These are phyloP conservation scores for Genyomyrus donnyi DNA, from an alignment of 2,113 vertebrate genomes.

Conservation along the genomic window DNA sequence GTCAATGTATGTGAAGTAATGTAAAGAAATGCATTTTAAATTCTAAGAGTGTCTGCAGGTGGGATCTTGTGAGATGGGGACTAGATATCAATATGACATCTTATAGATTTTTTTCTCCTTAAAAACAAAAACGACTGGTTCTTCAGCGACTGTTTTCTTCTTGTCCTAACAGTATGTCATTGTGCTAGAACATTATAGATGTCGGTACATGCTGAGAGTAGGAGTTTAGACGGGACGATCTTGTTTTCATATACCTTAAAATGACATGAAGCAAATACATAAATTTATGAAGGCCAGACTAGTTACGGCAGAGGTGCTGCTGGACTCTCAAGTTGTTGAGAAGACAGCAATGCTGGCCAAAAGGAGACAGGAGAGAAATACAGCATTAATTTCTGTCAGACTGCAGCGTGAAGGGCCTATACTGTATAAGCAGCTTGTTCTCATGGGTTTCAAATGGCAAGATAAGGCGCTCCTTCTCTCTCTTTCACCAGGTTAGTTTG, in stretches of 20 bases:
- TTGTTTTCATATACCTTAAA: neutral
- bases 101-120: neutral
- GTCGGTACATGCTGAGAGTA: neutral
- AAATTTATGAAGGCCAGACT: neutral
- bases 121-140: neutral
- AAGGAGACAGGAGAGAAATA: neutral
- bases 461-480: neutral
- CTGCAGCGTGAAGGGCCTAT: neutral
- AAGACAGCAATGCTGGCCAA: neutral
- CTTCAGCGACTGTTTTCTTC: neutral
- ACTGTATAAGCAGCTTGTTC: neutral
- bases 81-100: conserved; percentile 6
- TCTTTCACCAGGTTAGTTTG: neutral
- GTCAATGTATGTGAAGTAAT: neutral
- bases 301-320: neutral
- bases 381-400: neutral
- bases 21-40: conserved; percentile 2
- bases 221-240: neutral
- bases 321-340: neutral
- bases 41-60: neutral
- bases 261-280: neutral
- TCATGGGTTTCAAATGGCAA: neutral
- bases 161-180: neutral
- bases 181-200: neutral
- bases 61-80: neutral